Base-by-base conservation (phyloP, 2,113 vertebrate genomes). In the Corythaeola cristata region DNA sequence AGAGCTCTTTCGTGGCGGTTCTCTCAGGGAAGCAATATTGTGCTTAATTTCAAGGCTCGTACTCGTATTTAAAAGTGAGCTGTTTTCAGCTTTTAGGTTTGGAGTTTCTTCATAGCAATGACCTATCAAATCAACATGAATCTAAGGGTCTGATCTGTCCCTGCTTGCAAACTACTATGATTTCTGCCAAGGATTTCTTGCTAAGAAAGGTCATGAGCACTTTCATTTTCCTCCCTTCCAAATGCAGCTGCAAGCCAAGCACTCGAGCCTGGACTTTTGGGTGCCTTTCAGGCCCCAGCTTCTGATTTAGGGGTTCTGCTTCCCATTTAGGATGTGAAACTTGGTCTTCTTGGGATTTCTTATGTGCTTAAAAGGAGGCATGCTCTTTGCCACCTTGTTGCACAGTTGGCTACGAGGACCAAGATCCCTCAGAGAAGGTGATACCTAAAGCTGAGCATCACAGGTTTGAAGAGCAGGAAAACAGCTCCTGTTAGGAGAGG, bases 101-200 rank as follows among this genome's bases (percentile, higher is more conserved):
- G 52, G 47, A 56, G 68, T 67, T 71, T 94, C 45, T 89, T 92
- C 76, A 37, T 11, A 64, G 58, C 86, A 89, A 75, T 79, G 78
- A 72, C 66, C 60, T 85, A 41, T 76, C 85, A 73, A 58, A 75
- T 82, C 84, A 82, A 55, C 62, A 69, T 3, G 4, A 53, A 55
- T 69, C 62, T 72, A 59, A 52, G 41, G 41, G 53, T 32, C 81
- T 91, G 86, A 58, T 66, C 62, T 60, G 60, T 37, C 62, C 76
- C 72, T 93, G 68, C 23, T 81, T 89, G 52, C 58, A 87, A 81
- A 41, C 28, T 45, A 21, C 1, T 0, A 71, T 63, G 55, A 64
- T 71, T 92, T 90, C 60, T 95, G 63, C 72, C 85, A 81, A 88
- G 27, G 56, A 44, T 93, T 93, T 88, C 39, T 88, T 84, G 33